These are phyloP conservation scores for Brachionus asplanchnoidis DNA, from an alignment of 1,140 invertebrate genomes.

Conservation along the genomic window DNA sequence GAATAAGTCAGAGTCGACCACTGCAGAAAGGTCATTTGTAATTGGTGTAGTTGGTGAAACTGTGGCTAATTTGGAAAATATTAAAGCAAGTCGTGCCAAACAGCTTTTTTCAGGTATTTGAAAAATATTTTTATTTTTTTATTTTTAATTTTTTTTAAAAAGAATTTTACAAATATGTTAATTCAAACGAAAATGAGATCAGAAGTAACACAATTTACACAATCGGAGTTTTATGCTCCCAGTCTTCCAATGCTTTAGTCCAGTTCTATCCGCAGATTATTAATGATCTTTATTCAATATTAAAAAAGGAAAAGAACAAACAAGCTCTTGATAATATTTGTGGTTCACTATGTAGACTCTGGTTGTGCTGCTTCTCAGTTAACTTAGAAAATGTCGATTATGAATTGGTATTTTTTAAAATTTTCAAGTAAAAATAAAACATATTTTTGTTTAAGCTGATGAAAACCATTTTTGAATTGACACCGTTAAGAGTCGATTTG, in stretches of 20 bases:
- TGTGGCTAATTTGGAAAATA: background rate
- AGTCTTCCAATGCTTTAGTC: background rate
- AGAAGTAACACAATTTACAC: constrained; percentile 37
- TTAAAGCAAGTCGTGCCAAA: background rate
- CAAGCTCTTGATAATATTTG: constrained; percentile 38
- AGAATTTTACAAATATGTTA: constrained; percentile 31
- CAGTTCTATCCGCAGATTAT: constrained; percentile 14
- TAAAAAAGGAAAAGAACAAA: constrained; percentile 27
- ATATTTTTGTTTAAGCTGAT: background rate
- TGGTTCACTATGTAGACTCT: constrained; percentile 23
- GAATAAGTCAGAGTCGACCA: background rate
- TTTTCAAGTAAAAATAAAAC: background rate
- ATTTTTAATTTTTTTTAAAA: background rate
- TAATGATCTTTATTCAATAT: background rate
- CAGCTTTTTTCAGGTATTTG: background rate
- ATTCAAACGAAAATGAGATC: background rate
- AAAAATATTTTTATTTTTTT: background rate
- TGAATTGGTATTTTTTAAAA: constrained; percentile 13
- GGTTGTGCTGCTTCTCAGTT: background rate
- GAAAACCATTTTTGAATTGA: constrained; percentile 29
- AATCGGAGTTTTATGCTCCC: constrained; percentile 19
- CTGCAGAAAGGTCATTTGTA: constrained; percentile 34
- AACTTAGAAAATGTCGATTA: background rate
- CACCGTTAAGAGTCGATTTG: constrained; percentile 11
- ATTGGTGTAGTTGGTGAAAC: constrained; percentile 41